Percentiles rank a stretch among this genome's conserved stretches.
These are phyloP conservation scores for Eledona agricola DNA, from an alignment of 2,888 invertebrate genomes.

Conservation along the genomic window DNA sequence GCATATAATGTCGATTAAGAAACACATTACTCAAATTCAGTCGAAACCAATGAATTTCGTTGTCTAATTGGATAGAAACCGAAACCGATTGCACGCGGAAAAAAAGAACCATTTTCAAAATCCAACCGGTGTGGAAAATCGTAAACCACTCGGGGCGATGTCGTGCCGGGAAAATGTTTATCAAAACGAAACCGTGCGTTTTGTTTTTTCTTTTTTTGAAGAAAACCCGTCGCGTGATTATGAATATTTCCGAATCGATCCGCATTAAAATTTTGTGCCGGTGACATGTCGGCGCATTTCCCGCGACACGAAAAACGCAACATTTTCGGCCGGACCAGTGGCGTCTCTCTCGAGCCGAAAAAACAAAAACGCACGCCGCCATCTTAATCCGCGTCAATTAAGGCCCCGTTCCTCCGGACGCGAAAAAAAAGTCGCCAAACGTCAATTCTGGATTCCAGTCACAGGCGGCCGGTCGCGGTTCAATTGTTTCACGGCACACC, in stretches of 20 bases:
- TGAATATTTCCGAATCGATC: constrained; percentile 5
- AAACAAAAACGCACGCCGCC: no score
- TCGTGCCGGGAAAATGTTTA: neutral
- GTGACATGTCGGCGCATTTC: constrained; percentile 4
- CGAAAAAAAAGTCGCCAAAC: constrained; percentile 56
- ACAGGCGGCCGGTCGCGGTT: constrained; percentile 62
- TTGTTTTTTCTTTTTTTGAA: neutral
- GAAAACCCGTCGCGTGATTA: constrained; percentile 2
- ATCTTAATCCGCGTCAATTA: constrained; percentile 34
- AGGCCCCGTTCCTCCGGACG: constrained; percentile 3
- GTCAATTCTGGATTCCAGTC: constrained; percentile 63
- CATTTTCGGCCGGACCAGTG: no score
- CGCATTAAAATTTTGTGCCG: constrained; percentile 6
- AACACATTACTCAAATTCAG: no score
- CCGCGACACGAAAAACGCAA: no score
- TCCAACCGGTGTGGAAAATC: no score
- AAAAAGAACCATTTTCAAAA: no score
- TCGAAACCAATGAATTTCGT: no score
- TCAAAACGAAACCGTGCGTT: neutral
- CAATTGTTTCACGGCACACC: constrained; percentile 62
- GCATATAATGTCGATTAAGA: no score
- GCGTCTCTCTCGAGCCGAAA: no score
- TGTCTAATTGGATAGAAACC: no score
- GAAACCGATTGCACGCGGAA: no score
- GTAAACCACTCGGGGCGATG: no score